Evolutionary conservation across 2,888 invertebrate species (phyloP).

Genomic region (Trissonchulus sp.): DNA sequence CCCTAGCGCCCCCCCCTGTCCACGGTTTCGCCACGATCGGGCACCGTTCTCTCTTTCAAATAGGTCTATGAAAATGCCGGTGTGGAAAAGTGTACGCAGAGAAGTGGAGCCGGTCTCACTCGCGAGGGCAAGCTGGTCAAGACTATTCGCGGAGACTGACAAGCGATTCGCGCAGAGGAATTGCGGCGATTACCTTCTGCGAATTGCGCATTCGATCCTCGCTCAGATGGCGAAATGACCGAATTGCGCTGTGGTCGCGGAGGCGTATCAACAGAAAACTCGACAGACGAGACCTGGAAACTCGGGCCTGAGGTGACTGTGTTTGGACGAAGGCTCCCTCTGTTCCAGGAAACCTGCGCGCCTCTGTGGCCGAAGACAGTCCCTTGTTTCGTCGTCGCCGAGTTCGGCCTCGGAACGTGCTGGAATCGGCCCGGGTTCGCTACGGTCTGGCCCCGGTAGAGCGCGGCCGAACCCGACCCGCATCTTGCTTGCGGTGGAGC

Average conservation of each 20-base stretch:
- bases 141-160: constrained; percentile 76
- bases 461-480: neutral
- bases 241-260: constrained; percentile 63
- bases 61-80: constrained; percentile 79
- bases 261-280: constrained; percentile 64
- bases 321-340: constrained; percentile 44
- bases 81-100: constrained; percentile 72
- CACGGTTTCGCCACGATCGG: no score
- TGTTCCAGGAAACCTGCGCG: neutral
- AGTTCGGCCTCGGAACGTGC: constrained; percentile 82
- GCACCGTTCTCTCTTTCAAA: constrained; percentile 65
- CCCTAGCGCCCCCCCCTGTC: no score
- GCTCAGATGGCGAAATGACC: constrained; percentile 78
- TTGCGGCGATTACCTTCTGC: constrained; percentile 88
- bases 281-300: constrained; percentile 45
- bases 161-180: constrained; percentile 69
- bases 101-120: constrained; percentile 49
- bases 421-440: constrained; percentile 87
- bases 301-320: constrained; percentile 43
- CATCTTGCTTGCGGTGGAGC: constrained; percentile 73
- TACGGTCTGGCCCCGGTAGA: constrained; percentile 67
- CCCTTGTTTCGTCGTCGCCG: neutral
- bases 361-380: neutral
- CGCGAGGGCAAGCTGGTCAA: constrained; percentile 60
- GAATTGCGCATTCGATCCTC: constrained; percentile 80